Evolutionary conservation across 2,797 vertebrate genomes (phyloP), one percentile per base, ranked within the genome.

Genomic region (Macroramphosus scolopax): DNA sequence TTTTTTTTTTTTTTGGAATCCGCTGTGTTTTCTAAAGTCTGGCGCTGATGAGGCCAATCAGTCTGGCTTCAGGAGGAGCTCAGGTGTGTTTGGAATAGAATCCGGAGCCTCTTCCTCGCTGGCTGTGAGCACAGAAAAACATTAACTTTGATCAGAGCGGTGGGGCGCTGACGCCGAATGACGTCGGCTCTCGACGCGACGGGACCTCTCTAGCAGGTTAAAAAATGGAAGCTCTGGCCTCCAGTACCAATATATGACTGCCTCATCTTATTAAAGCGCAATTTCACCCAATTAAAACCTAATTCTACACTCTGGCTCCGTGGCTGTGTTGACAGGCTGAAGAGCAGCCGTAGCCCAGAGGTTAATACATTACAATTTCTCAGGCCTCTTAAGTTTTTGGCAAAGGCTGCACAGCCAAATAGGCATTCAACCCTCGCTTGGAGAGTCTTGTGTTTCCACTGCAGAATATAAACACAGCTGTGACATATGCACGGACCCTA

Each of bases 81-180:
- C 38, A 25, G 44, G 51, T 63, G 64, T 68, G 67, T 77, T 58
- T 2, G 16, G 75, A 85, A 83, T 78, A 51, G 56, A 58, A 72
- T 72, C 63, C 43, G 43, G 22, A 37, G 26, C 30, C 24, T 36
- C 60, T 16, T 8, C 8, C 2, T 12, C 39, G 41, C 47, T 63
- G 16, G 69, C 62, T 51, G 40, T 28, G 52, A 62, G 41, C 12
- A 24, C 42, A n/a, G 51, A 49, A 39, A 34, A 48, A 66, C 57
- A 75, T 78, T 65, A 69, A 51, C 47, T 48, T 44, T 49, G 73
- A 79, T 79, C 63, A 49, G 39, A 65, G 46, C 29, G 36, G 48
- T 13, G 31, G 31, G 17, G 13, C 6, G 17, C 28, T 48, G 55
- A 64, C 63, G 51, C 43, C 39, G 29, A 60, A 51, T 14, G 20